Evolutionary conservation across 1,140 invertebrate genomes (phyloP), one percentile per base, ranked within the genome.

Genomic region (Anadara kagoshimensis): DNA sequence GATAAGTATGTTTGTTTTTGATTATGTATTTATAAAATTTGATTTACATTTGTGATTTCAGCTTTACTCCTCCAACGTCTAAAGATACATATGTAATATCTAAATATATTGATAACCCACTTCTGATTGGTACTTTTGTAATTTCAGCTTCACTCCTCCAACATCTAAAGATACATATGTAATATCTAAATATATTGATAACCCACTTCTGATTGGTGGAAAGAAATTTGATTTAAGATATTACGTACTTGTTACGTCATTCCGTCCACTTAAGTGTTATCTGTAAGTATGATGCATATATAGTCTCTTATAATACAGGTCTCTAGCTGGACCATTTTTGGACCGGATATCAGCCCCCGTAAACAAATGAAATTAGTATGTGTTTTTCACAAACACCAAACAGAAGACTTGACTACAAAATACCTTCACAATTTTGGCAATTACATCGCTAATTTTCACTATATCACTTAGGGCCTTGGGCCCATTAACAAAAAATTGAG

Each of bases 171-270:
- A 90, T 61, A 87, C 85, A 1, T 90, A 89, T 76, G 89, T 90
- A 5, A 90, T 90, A 59, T 96, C 95, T 4, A 96, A 97, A 84
- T 99, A 99, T 88, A 96, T 99, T 78, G 95, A 96, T 80, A 96
- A 97, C 86, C 97, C 97, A 1, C 91, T 98, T 18, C 91, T 98
- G 72, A 95, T 99, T 69, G 96, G 97, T 74, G 97, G 96, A 1
- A 96, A 97, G 89, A 99, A 99, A 88, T 99, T 97, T 90, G 98
- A 99, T 89, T 90, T 99, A 69, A 91, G 98, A 8, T 89, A 99
- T 10, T 99, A 99, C 89, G 97, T 99, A 7, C 90, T 99, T 7
- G 95, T 99, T 5, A 98, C 97, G 0, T 97, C 95, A 59, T 94
- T 99, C 73, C 93, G 98, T 89, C 98, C 98, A 0, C 90, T 97